Base-by-base conservation (phyloP, 2,888 invertebrate genomes). In the Ochropacha duplaris region DNA sequence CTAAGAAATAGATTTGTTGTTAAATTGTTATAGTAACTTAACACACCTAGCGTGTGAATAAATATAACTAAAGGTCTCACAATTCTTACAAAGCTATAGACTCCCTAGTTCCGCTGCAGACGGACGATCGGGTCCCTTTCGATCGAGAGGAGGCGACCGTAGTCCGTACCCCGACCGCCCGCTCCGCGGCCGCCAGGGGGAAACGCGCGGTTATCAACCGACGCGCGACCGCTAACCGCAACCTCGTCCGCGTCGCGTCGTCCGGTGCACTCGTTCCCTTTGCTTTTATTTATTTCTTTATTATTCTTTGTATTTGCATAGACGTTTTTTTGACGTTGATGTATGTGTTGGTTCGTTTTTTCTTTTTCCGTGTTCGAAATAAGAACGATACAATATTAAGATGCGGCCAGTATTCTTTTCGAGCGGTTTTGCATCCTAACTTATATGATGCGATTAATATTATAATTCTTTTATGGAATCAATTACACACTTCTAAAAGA, bases 81-180 rank as follows among this genome's bases (percentile, higher is more conserved):
- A 12, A 31, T 31, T 12, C 11, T 4, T 12, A 1, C 31, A 31
- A 58, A 61, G 61, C 36, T 49, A 58, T 58, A 50, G 71, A 59
- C 65, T 73, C 71, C 67, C 61, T 72, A 75, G 56, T 49, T 62
- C 56, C 57, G 55, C 72, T 71, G 71, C 64, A 62, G 66, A 57
- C 52, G 44, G 39, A 57, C 52, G 44, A 24, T 24, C 54, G 54
- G 12, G n/a, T 28, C 49, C 50, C 51, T 73, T 24, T 2, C 51
- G 72, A 78, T 76, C 59, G 76, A 75, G 66, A 72, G 73, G 59
- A 57, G 58, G 64, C 67, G 66, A 59, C 22, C 60, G 63, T 66
- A 66, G 56, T 57, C 57, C n/a, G n/a, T n/a, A n/a, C n/a, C 64
- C 68, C 67, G 62, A 57, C 52, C 62, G 57, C 62, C 57, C 54